These are phyloP conservation scores for Latrodectus hesperus DNA, from an alignment of 2,888 invertebrate species.

Conservation along the genomic window DNA sequence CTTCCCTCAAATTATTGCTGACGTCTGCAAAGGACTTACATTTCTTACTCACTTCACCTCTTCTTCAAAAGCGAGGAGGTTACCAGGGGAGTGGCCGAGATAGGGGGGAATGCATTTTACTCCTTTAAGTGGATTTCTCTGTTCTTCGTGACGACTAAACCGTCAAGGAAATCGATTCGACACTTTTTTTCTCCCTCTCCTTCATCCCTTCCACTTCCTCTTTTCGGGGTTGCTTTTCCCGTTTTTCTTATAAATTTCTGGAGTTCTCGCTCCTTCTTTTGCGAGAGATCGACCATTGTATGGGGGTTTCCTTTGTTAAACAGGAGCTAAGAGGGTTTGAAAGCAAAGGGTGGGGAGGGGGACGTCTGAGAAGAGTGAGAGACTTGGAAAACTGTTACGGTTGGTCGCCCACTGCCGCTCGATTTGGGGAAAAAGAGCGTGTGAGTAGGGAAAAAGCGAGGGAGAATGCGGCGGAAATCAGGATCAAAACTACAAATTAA, in stretches of 20 bases:
- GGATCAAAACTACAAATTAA: conserved; percentile 51
- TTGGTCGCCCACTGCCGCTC: background rate
- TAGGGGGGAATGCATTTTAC: conserved; percentile 52
- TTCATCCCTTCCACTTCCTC: background rate
- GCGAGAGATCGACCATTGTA: conserved; percentile 22
- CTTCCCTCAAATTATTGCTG: conserved; percentile 61
- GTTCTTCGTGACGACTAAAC: conserved; percentile 68
- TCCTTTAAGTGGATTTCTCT: conserved; percentile 68
- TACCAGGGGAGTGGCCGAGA: background rate
- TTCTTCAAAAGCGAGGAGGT: background rate
- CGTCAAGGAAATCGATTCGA: conserved; percentile 65
- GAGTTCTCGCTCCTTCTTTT: conserved; percentile 17
- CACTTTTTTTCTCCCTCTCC: conserved; percentile 19
- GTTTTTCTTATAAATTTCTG: conserved; percentile 55
- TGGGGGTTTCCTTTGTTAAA: conserved; percentile 64
- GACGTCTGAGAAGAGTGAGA: background rate
- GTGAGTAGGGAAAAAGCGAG: conserved; percentile 1
- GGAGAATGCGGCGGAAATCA: background rate
- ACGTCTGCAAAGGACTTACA: conserved; percentile 67
- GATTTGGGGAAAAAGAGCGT: background rate
- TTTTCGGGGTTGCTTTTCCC: conserved; percentile 16
- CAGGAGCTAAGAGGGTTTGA: conserved; percentile 21
- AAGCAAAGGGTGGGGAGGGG: background rate
- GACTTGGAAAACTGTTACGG: conserved; percentile 1
- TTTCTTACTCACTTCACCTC: conserved; percentile 33